Conservation (phyloP, 2,888 invertebrate genomes). For the Caradrina clavipalpis region DNA sequence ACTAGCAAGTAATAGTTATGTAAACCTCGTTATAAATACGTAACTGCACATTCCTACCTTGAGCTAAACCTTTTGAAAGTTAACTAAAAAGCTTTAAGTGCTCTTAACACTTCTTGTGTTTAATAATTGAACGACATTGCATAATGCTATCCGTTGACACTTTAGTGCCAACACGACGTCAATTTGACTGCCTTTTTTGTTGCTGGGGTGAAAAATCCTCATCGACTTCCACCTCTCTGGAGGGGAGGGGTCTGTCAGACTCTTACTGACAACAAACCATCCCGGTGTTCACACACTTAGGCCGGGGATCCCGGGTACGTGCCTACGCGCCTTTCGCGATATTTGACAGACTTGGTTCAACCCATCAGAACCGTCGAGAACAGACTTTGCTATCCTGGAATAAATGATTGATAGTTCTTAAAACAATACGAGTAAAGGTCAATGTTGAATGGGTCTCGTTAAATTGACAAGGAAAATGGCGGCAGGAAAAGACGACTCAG, state of each 20-base stretch:
- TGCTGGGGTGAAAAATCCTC: too few species aligned
- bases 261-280: too few species aligned
- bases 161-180: slow-evolving; percentile 63
- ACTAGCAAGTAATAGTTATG: slow-evolving; percentile 39
- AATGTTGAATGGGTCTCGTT: slow-evolving; percentile 33
- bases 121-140: slow-evolving; percentile 40
- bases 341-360: slow-evolving; percentile 23
- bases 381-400: slow-evolving; percentile 6
- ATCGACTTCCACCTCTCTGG: too few species aligned
- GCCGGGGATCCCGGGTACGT: too few species aligned
- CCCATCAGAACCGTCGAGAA: slow-evolving; percentile 3
- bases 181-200: slow-evolving; percentile 33
- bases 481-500: slow-evolving; percentile 27
- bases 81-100: slow-evolving; percentile 37
- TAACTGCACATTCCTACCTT: slow-evolving; percentile 35
- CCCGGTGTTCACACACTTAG: too few species aligned
- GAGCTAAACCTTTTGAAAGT: slow-evolving; percentile 26
- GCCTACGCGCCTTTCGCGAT: too few species aligned
- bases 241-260: too few species aligned
- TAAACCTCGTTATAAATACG: slow-evolving; percentile 24
- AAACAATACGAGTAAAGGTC: slow-evolving; percentile 27
- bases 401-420: slow-evolving; percentile 17
- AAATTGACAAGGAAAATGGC: slow-evolving; percentile 46
- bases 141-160: slow-evolving; percentile 58
- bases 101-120: slow-evolving; percentile 22